A percentile compares a stretch with the other conserved stretches of the same genome.
These are phyloP conservation scores for Lithobates pipiens DNA, from an alignment of 2,797 vertebrate genomes.

Conservation along the genomic window DNA sequence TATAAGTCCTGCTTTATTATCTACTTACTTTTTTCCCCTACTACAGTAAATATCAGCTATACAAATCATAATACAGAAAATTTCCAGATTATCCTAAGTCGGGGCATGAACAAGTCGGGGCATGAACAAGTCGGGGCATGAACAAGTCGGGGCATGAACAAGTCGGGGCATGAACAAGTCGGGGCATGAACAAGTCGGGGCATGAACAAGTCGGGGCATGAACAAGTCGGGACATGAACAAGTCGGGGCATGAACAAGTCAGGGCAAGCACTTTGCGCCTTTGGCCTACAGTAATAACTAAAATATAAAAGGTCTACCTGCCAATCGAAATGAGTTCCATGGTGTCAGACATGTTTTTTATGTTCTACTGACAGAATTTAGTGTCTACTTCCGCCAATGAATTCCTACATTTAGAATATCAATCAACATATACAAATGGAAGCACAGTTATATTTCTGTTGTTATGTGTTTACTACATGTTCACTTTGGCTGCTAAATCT, in stretches of 20 bases:
- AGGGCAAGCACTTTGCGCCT: too few species aligned
- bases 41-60: not conserved
- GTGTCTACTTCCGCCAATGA: not conserved
- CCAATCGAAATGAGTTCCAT: not conserved
- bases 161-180: too few species aligned
- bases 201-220: too few species aligned
- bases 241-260: too few species aligned
- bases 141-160: too few species aligned
- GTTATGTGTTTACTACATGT: not conserved
- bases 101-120: too few species aligned
- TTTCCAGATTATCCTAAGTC: not conserved
- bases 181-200: too few species aligned
- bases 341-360: not conserved
- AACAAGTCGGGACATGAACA: too few species aligned
- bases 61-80: slow-evolving; percentile 16
- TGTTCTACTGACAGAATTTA: not conserved
- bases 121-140: too few species aligned
- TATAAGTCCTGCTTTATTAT: not conserved
- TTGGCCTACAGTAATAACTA: not conserved
- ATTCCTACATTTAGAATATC: not conserved
- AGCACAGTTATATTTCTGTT: not conserved
- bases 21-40: not conserved
- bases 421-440: not conserved
- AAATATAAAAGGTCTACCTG: not conserved
- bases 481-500: too few species aligned